Conservation (phyloP, 2,113 vertebrate genomes). For the Propithecus coquereli region DNA sequence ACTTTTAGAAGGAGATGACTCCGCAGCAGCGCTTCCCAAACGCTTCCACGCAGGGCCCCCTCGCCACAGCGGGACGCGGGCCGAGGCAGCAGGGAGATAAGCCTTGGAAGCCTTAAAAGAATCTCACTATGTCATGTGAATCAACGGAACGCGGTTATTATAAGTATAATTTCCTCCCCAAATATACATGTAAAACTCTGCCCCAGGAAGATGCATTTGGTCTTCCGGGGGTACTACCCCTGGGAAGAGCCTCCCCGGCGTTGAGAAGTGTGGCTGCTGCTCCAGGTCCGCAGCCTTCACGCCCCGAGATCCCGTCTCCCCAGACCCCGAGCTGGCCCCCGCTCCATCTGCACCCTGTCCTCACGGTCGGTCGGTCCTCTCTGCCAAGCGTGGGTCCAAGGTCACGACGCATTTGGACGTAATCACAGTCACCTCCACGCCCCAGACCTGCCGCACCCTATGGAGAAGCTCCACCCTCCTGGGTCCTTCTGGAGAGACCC, state of each 20-base stretch:
- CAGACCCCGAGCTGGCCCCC: not conserved
- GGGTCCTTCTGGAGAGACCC: no score
- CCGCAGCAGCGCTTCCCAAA: not conserved
- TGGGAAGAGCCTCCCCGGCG: not conserved
- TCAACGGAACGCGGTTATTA: not conserved
- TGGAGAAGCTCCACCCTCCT: not conserved
- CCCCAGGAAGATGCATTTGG: not conserved
- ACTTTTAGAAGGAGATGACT: not conserved
- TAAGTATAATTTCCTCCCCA: not conserved
- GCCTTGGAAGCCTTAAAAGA: not conserved
- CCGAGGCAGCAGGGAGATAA: not conserved
- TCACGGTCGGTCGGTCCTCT: not conserved
- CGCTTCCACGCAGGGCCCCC: not conserved
- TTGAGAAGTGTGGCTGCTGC: fast-evolving
- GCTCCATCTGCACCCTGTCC: not conserved
- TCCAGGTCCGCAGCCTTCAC: fast-evolving
- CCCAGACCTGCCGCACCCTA: not conserved
- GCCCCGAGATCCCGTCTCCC: not conserved
- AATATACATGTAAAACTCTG: not conserved
- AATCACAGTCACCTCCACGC: fast-evolving
- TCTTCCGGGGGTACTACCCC: fast-evolving
- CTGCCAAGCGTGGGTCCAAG: not conserved
- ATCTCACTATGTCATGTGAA: not conserved
- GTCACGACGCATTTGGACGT: not conserved
- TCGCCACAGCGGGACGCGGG: not conserved